Conservation (phyloP, 92 coral and sea anemone genomes). For the Montipora capitata region DNA sequence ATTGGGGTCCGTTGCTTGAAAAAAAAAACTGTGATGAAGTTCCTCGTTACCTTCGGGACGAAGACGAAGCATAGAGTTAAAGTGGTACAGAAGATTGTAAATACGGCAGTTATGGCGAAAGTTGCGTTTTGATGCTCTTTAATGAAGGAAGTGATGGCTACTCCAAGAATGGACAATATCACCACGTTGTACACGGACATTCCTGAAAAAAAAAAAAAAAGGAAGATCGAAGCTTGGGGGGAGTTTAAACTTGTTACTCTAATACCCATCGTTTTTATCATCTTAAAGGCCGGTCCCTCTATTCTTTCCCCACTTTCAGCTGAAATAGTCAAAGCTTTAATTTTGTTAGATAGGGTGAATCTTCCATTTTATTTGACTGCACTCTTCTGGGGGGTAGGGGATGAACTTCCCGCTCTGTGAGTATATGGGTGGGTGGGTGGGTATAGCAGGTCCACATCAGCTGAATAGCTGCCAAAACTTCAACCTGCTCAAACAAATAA, state of each 20-base stretch:
- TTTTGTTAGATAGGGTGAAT: too few relatives aligned
- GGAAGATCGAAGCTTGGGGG: neutral
- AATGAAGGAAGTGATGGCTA: slow-evolving; percentile 74
- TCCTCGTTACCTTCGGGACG: slow-evolving; percentile 76
- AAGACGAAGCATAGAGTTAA: slow-evolving; percentile 83
- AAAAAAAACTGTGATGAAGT: neutral
- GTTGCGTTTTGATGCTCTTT: slow-evolving; percentile 76
- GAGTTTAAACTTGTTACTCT: neutral
- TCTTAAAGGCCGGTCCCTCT: neutral
- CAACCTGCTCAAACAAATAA: too few relatives aligned
- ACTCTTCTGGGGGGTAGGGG: too few relatives aligned
- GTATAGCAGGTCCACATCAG: too few relatives aligned
- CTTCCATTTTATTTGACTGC: too few relatives aligned
- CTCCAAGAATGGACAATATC: slow-evolving; percentile 77
- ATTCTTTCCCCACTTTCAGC: neutral
- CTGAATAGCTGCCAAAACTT: too few relatives aligned
- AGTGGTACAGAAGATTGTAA: slow-evolving; percentile 86
- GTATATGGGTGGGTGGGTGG: too few relatives aligned
- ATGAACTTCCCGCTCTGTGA: too few relatives aligned
- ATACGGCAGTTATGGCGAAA: slow-evolving; percentile 74
- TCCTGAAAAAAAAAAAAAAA: slow-evolving; percentile 33
- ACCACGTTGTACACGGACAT: slow-evolving; percentile 88
- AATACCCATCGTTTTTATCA: neutral
- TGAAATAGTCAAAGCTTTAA: too few relatives aligned
- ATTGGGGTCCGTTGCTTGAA: too few relatives aligned